phyloP scores from a whole-genome alignment of 1,140 invertebrate species.

The Dendrolimus punctatus region DNA sequence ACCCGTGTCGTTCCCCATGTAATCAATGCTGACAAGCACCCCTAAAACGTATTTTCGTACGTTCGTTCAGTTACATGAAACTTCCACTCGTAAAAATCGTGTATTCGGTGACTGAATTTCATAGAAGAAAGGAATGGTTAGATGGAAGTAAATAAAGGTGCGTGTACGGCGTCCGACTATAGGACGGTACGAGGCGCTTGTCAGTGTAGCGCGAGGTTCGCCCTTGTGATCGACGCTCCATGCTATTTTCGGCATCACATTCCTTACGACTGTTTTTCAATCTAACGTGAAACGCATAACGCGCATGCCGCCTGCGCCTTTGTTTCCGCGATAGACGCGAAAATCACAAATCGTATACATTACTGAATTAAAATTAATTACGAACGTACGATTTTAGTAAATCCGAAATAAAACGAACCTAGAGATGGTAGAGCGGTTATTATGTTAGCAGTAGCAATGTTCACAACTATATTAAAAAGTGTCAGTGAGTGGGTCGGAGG shows the following conservation, averaged over 20 bases:
- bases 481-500: conserved; percentile 26
- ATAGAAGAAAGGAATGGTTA: conserved; percentile 20
- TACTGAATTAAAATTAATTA: conserved; percentile 16
- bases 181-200: conserved; percentile 15
- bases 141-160: conserved; percentile 60
- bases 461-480: conserved; percentile 20
- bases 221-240: conserved; percentile 63
- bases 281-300: conserved; percentile 67
- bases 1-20: background rate
- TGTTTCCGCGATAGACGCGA: conserved; percentile 30
- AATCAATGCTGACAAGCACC: conserved; percentile 15
- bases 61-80: conserved; percentile 29
- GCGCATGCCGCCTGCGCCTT: conserved; percentile 51
- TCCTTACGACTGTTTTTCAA: conserved; percentile 66
- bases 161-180: conserved; percentile 28
- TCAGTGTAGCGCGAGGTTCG: conserved; percentile 45
- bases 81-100: conserved; percentile 39
- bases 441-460: background rate
- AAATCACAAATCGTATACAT: conserved; percentile 15
- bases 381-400: conserved; percentile 9
- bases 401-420: conserved; percentile 1
- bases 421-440: background rate
- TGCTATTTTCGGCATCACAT: conserved; percentile 69
- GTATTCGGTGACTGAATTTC: conserved; percentile 35
- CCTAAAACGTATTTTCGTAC: conserved; percentile 31